Conservation (phyloP, 2,888 invertebrate species). For the Cantharis rustica region DNA sequence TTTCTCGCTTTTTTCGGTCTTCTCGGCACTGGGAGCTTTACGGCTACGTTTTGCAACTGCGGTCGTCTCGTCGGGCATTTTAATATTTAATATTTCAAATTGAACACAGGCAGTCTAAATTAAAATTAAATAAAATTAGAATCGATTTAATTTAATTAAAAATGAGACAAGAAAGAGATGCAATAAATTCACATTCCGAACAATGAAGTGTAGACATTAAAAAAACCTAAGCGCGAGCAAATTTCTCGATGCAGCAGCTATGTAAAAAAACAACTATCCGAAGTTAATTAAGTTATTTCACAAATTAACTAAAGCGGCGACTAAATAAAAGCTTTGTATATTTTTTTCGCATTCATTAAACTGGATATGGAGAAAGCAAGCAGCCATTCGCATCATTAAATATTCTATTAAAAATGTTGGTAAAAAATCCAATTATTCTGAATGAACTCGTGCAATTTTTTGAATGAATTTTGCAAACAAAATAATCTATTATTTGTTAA, state of each 20-base stretch:
- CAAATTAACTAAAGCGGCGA: not conserved
- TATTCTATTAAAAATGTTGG: not conserved
- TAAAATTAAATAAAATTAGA: not conserved
- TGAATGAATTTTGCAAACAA: not conserved
- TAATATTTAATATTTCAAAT: not conserved
- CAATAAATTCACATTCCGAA: not conserved
- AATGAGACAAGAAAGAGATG: not conserved
- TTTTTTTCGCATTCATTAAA: not conserved
- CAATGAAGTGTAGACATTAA: not conserved
- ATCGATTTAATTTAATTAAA: not conserved
- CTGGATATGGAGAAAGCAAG: not conserved
- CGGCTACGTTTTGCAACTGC: not conserved
- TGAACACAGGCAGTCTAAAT: not conserved
- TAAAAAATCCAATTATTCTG: not conserved
- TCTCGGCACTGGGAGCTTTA: not conserved
- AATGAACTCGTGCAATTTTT: not conserved
- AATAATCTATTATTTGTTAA: not conserved
- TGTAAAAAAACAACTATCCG: not conserved
- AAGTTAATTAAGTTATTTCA: not conserved
- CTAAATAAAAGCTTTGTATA: not conserved
- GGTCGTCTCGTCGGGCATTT: not conserved
- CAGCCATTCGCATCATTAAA: not conserved
- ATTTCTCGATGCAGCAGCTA: not conserved
- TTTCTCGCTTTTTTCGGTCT: not conserved
- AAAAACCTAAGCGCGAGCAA: not conserved